Evolutionary conservation across 2,888 invertebrate genomes (phyloP).

Genomic region (Escarpia spicata): DNA sequence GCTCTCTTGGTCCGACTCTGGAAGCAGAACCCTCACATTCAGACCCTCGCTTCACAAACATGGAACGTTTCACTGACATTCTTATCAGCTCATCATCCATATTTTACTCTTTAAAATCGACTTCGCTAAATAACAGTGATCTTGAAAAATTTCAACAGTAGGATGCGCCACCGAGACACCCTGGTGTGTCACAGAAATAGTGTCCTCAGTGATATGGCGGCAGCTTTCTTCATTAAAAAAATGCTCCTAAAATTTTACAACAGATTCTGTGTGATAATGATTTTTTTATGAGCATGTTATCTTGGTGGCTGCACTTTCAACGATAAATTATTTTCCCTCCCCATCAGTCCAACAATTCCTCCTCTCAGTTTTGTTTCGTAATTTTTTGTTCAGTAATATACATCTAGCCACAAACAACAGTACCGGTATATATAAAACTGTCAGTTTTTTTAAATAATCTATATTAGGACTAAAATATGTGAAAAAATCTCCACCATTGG

Average conservation of each 20-base stretch:
- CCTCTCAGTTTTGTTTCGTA: background rate
- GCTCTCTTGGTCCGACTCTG: slow-evolving; percentile 38
- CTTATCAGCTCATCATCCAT: too few relatives aligned
- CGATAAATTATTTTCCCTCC: background rate
- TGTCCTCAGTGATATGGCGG: too few relatives aligned
- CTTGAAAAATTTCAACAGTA: too few relatives aligned
- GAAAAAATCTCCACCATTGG: background rate
- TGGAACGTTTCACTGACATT: too few relatives aligned
- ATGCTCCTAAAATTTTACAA: too few relatives aligned
- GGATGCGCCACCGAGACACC: too few relatives aligned
- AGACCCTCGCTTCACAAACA: background rate
- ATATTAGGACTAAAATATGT: background rate
- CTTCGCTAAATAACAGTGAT: too few relatives aligned
- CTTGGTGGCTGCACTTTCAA: background rate
- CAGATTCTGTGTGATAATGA: too few relatives aligned
- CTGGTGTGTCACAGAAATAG: too few relatives aligned
- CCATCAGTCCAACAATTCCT: background rate
- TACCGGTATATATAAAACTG: slow-evolving; percentile 18
- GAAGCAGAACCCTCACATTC: background rate
- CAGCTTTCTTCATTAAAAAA: too few relatives aligned
- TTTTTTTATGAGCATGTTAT: too few relatives aligned
- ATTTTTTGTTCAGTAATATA: background rate
- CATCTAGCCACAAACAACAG: background rate
- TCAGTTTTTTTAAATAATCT: background rate
- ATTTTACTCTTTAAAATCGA: too few relatives aligned